These are phyloP conservation scores for Trichomalopsis sarcophagae DNA, from an alignment of 1,140 invertebrate genomes.

Conservation along the genomic window DNA sequence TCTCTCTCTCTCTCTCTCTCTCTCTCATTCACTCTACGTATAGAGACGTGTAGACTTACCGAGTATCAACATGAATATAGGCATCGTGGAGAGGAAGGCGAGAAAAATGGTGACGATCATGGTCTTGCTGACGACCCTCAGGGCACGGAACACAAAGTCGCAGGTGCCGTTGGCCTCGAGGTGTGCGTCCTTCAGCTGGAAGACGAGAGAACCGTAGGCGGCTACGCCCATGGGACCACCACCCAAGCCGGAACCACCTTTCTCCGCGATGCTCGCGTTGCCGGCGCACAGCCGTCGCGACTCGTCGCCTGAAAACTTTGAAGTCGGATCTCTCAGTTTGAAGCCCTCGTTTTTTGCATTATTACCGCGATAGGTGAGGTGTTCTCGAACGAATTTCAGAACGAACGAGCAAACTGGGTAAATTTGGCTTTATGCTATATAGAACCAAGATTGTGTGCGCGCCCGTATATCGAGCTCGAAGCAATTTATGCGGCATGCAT, in stretches of 20 bases:
- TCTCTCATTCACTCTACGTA: no score
- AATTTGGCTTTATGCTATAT: no score
- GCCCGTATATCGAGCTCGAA: not conserved
- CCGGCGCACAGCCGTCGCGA: conserved; percentile 81
- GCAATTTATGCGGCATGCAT: not conserved
- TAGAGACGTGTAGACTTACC: conserved; percentile 75
- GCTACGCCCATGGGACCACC: conserved; percentile 74
- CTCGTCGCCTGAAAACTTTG: conserved; percentile 85
- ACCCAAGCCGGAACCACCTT: conserved; percentile 51
- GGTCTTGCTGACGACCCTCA: conserved; percentile 85
- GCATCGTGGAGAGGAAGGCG: conserved; percentile 79
- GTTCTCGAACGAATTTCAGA: no score
- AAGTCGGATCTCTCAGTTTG: conserved; percentile 37
- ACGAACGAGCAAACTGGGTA: no score
- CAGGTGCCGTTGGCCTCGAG: conserved; percentile 84
- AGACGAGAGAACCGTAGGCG: conserved; percentile 86
- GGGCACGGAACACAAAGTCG: conserved; percentile 84
- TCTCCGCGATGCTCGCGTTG: conserved; percentile 74
- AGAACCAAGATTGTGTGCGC: no score
- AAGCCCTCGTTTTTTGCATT: not conserved
- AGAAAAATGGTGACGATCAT: conserved; percentile 82
- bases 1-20: no score
- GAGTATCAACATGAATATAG: conserved; percentile 84
- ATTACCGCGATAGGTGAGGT: no score
- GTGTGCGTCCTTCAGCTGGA: conserved; percentile 88